These are phyloP conservation scores for Acanthiza pusilla DNA, from an alignment of 2,797 vertebrate genomes.

Conservation along the genomic window DNA sequence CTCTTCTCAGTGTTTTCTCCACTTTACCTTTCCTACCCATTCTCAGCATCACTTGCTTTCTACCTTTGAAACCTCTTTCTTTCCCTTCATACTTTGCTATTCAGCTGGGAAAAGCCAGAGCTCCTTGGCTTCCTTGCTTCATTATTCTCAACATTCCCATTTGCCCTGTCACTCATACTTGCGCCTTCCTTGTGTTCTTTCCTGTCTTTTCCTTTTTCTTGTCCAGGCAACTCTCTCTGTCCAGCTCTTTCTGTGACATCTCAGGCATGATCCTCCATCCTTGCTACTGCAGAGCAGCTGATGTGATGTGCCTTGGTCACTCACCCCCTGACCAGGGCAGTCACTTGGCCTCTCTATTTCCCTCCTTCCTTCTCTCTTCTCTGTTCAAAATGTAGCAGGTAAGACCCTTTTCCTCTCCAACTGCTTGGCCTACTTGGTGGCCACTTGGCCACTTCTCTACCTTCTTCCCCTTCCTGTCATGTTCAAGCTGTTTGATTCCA, in stretches of 20 bases:
- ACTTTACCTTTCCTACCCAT: background rate
- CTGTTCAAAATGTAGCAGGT: conserved; percentile 16
- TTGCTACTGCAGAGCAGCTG: background rate
- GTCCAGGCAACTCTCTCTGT: conserved; percentile 12
- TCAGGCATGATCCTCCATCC: background rate
- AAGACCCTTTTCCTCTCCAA: background rate
- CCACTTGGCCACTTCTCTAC: background rate
- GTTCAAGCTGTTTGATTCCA: background rate
- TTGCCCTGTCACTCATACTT: background rate
- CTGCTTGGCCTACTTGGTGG: background rate
- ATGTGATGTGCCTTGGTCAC: background rate
- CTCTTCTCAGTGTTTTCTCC: background rate
- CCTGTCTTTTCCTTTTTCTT: conserved; percentile 10
- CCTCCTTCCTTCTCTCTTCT: background rate
- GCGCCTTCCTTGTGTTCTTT: conserved; percentile 2
- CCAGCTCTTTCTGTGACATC: conserved; percentile 1
- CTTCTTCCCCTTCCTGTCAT: background rate
- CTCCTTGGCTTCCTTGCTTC: background rate
- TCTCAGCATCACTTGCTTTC: background rate
- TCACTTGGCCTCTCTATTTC: conserved; percentile 7
- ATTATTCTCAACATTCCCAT: background rate
- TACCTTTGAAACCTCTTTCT: background rate
- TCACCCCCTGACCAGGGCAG: background rate
- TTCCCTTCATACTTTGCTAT: background rate
- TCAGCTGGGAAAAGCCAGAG: background rate